phyloP scores from a whole-genome alignment of 2,113 vertebrate genomes.

The Trematomus loennbergii region DNA sequence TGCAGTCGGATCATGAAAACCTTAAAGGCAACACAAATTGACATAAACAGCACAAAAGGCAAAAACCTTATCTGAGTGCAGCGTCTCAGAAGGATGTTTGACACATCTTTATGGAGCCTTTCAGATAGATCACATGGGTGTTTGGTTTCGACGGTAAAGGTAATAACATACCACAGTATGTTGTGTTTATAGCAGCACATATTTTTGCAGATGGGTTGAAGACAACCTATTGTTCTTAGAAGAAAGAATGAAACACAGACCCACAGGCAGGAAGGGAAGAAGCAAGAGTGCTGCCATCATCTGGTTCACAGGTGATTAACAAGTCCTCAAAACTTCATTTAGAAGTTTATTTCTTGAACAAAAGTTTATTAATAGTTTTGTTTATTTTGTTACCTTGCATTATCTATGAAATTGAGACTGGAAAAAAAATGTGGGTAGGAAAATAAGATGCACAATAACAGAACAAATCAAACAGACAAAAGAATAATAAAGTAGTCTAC shows the following conservation, averaged over 20 bases:
- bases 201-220: background rate
- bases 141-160: background rate
- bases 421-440: background rate
- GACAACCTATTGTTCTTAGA: background rate
- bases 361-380: background rate
- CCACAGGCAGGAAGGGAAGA: background rate
- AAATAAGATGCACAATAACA: background rate
- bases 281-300: slow-evolving; percentile 3
- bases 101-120: background rate
- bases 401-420: background rate
- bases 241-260: background rate
- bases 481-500: background rate
- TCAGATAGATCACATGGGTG: background rate
- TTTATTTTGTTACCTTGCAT: background rate
- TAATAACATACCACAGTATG: background rate
- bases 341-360: background rate
- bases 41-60: background rate
- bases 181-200: background rate
- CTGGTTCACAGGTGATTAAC: slow-evolving; percentile 7
- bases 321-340: background rate
- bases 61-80: background rate
- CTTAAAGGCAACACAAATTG: background rate
- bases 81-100: background rate
- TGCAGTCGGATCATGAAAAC: slow-evolving; percentile 5
- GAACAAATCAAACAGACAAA: background rate